Evolutionary conservation across 2,113 vertebrate species (phyloP), one percentile per base, ranked within the genome.

Genomic region (Seriola rivoliana): DNA sequence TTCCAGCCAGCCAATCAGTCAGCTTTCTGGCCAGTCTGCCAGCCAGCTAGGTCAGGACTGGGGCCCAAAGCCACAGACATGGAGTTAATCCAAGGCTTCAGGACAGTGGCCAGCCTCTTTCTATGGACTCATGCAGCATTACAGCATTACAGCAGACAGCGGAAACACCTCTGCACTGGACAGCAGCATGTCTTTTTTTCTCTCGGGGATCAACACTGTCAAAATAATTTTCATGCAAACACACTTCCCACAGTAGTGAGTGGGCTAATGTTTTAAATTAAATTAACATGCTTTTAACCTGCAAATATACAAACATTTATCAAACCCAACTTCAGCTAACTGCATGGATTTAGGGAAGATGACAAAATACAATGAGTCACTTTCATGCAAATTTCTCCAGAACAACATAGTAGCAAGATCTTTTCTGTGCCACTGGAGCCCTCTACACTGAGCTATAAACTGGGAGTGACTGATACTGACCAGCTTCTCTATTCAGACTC

Each of bases 1-100:
- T 34, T 48, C 25, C 48, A 80, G 55, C 67, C 71, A 77, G 74
- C 82, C 72, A 84, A 59, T 82, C 52, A 65, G n/a, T 40, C 63
- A 62, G 54, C 36, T 71, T 64, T 55, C 34, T 57, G 38, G 71
- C 44, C 78, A 68, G 25, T 40, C 59, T 68, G 54, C 36, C 77
- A 68, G 77, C 79, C 75, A 92, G 67, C 60, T 71, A 75, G 77
- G 78, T 88, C 83, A 89, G 76, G 77, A 71, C 50, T 34, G 25
- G 9, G 29, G 82, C 77, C 84, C 78, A 82, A 81, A 91, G 60
- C 71, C 69, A 85, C 75, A 88, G 76, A 77, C 38, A 71, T 85
- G 75, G 54, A 75, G 62, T 55, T 42, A 65, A 23, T 60, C 70
- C 64, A 67, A 72, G 86, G 77, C 54, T 65, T 14, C 5, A 12